Conservation (phyloP, 92 coral and sea anemone species). For the Porites lobata region DNA sequence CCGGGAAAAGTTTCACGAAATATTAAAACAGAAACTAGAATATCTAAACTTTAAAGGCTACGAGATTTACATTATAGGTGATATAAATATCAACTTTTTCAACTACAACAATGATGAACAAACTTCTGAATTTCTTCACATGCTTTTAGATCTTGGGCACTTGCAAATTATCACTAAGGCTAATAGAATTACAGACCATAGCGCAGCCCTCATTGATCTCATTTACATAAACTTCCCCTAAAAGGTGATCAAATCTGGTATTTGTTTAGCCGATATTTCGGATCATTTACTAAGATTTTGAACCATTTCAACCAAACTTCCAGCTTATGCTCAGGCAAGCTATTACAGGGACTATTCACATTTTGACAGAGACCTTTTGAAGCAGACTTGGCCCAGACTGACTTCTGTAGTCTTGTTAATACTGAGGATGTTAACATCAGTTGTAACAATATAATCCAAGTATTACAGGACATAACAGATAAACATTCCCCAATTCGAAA, state of each 20-base stretch:
- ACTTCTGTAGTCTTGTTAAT: slow-evolving; percentile 29
- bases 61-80: slow-evolving; percentile 43
- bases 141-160: slow-evolving; percentile 7
- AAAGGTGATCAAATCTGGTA: slow-evolving; percentile 65
- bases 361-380: slow-evolving; percentile 46
- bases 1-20: slow-evolving; percentile 7
- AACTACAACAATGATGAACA: slow-evolving; percentile 29
- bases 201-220: slow-evolving; percentile 32
- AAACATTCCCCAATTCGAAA: slow-evolving; percentile 50
- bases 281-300: slow-evolving; percentile 69
- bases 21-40: slow-evolving; percentile 4
- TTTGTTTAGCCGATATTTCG: slow-evolving; percentile 68
- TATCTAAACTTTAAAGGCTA: slow-evolving; percentile 17
- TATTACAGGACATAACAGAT: slow-evolving; percentile 47
- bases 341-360: slow-evolving; percentile 67
- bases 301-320: slow-evolving; percentile 50
- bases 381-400: slow-evolving; percentile 43
- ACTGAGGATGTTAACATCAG: slow-evolving; percentile 11
- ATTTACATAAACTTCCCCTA: slow-evolving; percentile 27
- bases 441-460: slow-evolving; percentile 27
- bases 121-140: slow-evolving; percentile 39
- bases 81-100: slow-evolving; percentile 19
- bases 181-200: slow-evolving; percentile 45
- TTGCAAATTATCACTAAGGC: slow-evolving; percentile 42
- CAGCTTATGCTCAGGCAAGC: slow-evolving; percentile 27